These are phyloP conservation scores for Copsychus sechellarum DNA, from an alignment of 2,113 vertebrate species.

Conservation along the genomic window DNA sequence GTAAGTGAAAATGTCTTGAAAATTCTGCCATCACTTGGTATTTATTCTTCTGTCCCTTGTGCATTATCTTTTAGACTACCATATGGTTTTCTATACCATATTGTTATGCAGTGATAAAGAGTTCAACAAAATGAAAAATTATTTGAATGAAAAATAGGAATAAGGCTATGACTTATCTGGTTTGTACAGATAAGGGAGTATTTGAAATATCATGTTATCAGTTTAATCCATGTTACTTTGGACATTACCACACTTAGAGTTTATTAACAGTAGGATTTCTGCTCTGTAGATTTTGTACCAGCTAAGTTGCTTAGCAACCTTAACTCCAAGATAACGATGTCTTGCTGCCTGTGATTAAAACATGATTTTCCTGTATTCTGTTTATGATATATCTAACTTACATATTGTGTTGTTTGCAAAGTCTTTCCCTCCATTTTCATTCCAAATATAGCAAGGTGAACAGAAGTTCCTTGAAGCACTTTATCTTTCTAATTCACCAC, in stretches of 20 bases:
- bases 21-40: neutral
- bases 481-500: neutral
- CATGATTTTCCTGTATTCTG: neutral
- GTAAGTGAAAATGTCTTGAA: neutral
- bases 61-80: neutral
- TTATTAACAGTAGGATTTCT: conserved; percentile 13
- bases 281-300: conserved; percentile 19
- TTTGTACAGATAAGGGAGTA: neutral
- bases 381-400: neutral
- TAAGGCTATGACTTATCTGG: neutral
- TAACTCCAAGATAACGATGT: conserved; percentile 31
- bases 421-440: neutral
- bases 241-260: neutral
- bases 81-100: neutral
- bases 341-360: conserved; percentile 48
- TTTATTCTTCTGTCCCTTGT: neutral
- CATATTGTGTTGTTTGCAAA: conserved; percentile 42
- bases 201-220: neutral
- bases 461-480: neutral
- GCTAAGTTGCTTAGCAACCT: conserved; percentile 60
- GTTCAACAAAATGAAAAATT: neutral
- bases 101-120: neutral
- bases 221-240: neutral
- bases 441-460: neutral
- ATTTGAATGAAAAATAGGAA: neutral